Base-by-base conservation (phyloP, 2,113 vertebrate species). In the Vulpes vulpes region DNA sequence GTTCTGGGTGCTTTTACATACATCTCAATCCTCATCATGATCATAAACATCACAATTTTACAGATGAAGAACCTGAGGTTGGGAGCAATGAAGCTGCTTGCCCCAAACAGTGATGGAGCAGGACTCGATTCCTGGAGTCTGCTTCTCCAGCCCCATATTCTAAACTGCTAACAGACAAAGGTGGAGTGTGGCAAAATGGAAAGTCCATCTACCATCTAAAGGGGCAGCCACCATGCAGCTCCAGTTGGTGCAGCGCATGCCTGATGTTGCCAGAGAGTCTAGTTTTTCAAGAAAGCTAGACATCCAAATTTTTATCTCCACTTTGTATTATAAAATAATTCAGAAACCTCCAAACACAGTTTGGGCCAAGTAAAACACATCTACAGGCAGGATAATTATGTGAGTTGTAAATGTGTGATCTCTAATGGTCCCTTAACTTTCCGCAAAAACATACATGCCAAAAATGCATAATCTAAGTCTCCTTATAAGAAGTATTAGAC, bases 251-350 rank as follows among this genome's bases (percentile, higher is more conserved):
- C 86, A 95, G 86, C 5, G 27, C 22, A 25, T 25, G 30, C 12
- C 59, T 20, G 43, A 5, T 83, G 67, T 51, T 25, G 25, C 67
- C 90, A 83, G 30, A 71, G 2, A 64, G 4, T 51, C 74, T 27
- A 35, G 30, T 51, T 93, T 79, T 65, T 49, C 81, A 74, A 32
- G 57, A 65, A 5, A 94, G 11, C 8, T 84, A 81, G 23, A n/a
- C 27, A 81, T 17, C 59, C n/a, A 65, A 64, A 94, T 59, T n/a
- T 67, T 93, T 53, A 88, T 16, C 69, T 84, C 69, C 49, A 74
- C 16, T 74, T 81, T 74, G 73, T 51, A 89, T 43, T 76, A 35
- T 14, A 91, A 93, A 93, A 59, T 87, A 91, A 96, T 59, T 84
- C 49, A 53, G 16, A 71, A 93, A 57, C 38, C 30, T 90, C 71